These are phyloP conservation scores for Ochropleura plecta DNA, from an alignment of 2,888 invertebrate species.

Conservation along the genomic window DNA sequence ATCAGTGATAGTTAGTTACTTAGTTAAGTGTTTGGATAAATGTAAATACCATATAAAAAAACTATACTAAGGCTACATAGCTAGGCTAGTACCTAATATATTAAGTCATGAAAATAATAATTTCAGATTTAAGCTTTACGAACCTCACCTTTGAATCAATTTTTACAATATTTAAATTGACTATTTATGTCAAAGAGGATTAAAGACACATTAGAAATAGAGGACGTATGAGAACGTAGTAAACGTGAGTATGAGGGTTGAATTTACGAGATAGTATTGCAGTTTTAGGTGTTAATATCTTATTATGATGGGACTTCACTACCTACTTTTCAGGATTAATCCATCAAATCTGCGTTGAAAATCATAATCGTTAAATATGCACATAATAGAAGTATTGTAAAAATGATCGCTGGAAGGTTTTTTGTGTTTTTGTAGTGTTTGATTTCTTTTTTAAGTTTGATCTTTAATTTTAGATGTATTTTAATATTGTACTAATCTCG, in stretches of 20 bases:
- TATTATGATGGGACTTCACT: not conserved
- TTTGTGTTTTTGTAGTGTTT: not conserved
- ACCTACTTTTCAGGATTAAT: not conserved
- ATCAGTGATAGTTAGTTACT: conserved; percentile 59
- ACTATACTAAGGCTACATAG: not conserved
- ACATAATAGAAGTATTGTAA: conserved; percentile 2
- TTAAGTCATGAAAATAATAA: not conserved
- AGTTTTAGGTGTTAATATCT: not conserved
- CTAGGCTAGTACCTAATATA: not conserved
- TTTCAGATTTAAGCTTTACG: not conserved
- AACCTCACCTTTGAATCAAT: not conserved
- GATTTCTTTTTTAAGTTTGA: not conserved
- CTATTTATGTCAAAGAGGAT: not conserved
- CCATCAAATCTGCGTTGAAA: not conserved
- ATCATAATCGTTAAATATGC: not conserved
- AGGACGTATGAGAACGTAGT: not conserved
- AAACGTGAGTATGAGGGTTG: not conserved
- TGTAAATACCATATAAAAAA: conserved; percentile 12
- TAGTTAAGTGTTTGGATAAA: not conserved
- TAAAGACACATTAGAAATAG: not conserved
- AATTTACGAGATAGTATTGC: not conserved
- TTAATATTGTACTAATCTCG: not conserved
- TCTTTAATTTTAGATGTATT: not conserved
- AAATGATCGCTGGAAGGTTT: not conserved
- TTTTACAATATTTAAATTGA: conserved; percentile 14